phyloP scores from a whole-genome alignment of 2,888 invertebrate genomes.

The Drosophila atripex region DNA sequence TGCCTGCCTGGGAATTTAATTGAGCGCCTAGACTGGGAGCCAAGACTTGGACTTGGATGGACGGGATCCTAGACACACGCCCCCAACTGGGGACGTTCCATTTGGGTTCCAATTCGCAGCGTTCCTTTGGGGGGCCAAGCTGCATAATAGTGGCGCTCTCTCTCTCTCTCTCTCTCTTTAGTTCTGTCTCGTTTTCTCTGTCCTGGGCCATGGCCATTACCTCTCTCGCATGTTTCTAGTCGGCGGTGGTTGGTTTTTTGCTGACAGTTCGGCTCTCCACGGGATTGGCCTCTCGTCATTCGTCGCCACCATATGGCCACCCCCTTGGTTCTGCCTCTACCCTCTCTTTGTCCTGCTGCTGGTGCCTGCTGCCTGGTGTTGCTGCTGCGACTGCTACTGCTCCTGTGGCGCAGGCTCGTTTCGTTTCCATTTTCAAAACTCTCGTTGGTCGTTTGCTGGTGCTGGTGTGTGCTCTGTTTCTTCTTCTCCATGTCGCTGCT shows the following conservation, averaged over 20 bases:
- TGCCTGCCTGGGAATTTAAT: conserved; percentile 29
- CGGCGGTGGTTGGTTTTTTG: conserved; percentile 52
- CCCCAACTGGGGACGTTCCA: conserved; percentile 43
- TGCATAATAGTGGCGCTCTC: conserved; percentile 4
- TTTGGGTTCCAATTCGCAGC: conserved; percentile 69
- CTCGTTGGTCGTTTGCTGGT: conserved; percentile 72
- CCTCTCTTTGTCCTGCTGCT: not conserved
- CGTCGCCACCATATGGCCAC: conserved; percentile 42
- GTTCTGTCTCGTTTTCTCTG: not conserved
- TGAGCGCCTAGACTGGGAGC: conserved; percentile 15
- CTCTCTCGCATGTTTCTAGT: conserved; percentile 35
- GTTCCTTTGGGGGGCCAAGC: conserved; percentile 59
- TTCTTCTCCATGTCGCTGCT: conserved; percentile 43
- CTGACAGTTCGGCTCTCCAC: conserved; percentile 77
- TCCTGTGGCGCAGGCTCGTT: conserved; percentile 74
- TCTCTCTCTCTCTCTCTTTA: conserved; percentile 8
- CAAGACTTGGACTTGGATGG: conserved; percentile 4
- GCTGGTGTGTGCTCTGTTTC: conserved; percentile 36
- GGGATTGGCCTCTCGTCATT: conserved; percentile 45
- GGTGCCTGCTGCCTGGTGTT: not conserved
- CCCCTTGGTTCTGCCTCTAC: conserved; percentile 8
- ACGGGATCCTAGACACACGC: conserved; percentile 47
- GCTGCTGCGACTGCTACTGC: conserved; percentile 30
- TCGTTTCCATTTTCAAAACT: conserved; percentile 71
- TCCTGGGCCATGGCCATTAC: conserved; percentile 12